phyloP scores from a whole-genome alignment of 2,888 invertebrate genomes.

The Zygothrica quintamaculata region DNA sequence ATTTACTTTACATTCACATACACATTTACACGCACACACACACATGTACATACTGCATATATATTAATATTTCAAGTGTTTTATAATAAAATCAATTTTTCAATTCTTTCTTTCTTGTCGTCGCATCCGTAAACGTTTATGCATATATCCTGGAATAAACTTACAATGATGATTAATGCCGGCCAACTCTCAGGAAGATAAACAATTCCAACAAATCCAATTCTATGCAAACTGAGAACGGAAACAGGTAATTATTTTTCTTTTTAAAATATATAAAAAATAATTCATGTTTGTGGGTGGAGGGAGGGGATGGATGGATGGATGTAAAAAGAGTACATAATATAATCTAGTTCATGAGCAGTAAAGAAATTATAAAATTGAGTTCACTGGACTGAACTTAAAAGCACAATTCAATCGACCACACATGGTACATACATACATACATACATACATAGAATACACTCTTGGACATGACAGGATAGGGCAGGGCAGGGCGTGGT shows the following conservation, averaged over 20 bases:
- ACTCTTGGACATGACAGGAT: neutral
- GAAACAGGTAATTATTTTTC: too few relatives aligned
- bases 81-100: too few relatives aligned
- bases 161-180: neutral
- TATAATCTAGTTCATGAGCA: conserved; percentile 44
- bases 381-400: conserved; percentile 61
- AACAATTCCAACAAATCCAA: neutral
- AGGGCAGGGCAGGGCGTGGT: conserved; percentile 46
- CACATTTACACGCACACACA: conserved; percentile 1
- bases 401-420: conserved; percentile 28
- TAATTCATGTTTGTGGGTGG: too few relatives aligned
- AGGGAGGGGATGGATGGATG: too few relatives aligned
- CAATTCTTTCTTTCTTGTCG: too few relatives aligned
- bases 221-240: neutral
- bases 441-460: conserved; percentile 2
- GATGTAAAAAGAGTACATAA: too few relatives aligned
- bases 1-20: neutral
- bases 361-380: conserved; percentile 46
- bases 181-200: neutral
- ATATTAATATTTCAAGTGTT: neutral
- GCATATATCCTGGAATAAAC: neutral
- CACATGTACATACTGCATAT: too few relatives aligned
- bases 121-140: neutral
- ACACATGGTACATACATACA: conserved; percentile 1
- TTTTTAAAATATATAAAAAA: too few relatives aligned